Evolutionary conservation across 2,113 vertebrate genomes (phyloP).

Genomic region (Peromyscus polionotus): DNA sequence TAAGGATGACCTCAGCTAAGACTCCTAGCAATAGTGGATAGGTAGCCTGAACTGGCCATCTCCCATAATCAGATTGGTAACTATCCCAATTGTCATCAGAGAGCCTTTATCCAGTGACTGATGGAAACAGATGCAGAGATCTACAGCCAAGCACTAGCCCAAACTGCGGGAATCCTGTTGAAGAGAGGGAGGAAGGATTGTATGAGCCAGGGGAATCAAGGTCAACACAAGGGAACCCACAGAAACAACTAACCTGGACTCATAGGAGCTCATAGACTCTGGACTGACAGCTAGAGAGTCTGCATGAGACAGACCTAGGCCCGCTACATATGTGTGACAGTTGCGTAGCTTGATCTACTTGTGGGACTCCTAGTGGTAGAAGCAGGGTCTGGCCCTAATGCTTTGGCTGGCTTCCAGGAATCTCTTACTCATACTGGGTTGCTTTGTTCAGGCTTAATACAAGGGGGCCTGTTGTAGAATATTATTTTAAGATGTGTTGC

Average conservation of each 20-base stretch:
- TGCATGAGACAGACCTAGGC: background rate
- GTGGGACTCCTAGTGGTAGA: background rate
- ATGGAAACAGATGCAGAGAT: background rate
- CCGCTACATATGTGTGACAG: background rate
- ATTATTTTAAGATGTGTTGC: too few relatives aligned
- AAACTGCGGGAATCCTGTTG: background rate
- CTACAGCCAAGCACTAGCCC: background rate
- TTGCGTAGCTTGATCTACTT: background rate
- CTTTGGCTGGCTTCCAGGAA: background rate
- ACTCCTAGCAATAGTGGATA: background rate
- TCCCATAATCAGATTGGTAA: background rate
- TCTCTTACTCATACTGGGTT: background rate
- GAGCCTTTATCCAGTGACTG: background rate
- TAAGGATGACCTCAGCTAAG: background rate
- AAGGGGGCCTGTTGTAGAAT: too few relatives aligned
- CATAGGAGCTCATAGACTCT: background rate
- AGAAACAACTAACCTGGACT: background rate
- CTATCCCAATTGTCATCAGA: background rate
- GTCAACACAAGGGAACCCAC: background rate
- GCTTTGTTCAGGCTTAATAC: too few relatives aligned
- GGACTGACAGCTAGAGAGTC: background rate
- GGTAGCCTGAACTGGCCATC: background rate
- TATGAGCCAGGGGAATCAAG: background rate
- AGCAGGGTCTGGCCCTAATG: background rate
- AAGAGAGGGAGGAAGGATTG: background rate